Conservation (phyloP, 2,888 invertebrate species). For the Antheraea yamamai region DNA sequence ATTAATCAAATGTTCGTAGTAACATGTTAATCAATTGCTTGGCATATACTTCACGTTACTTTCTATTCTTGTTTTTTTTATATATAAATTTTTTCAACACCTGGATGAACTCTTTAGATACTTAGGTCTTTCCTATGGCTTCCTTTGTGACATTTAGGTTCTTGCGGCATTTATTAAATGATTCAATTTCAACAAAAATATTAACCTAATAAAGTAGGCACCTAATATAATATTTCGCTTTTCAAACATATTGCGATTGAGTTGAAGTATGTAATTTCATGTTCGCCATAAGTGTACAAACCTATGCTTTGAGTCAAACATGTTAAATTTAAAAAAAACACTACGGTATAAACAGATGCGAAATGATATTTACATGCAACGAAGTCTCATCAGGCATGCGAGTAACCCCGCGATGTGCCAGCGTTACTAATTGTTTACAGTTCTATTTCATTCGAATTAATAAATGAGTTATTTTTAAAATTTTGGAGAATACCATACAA, state of each 20-base stretch:
- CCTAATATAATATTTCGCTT: not conserved
- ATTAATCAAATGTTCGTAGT: too few relatives aligned
- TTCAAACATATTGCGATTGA: not conserved
- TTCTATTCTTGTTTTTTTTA: too few relatives aligned
- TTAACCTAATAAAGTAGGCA: too few relatives aligned
- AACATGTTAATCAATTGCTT: too few relatives aligned
- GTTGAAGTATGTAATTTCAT: not conserved
- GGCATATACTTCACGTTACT: too few relatives aligned
- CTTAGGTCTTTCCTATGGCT: too few relatives aligned
- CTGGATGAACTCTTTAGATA: too few relatives aligned
- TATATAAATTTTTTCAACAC: too few relatives aligned
- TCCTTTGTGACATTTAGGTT: too few relatives aligned
- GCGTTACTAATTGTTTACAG: conserved; percentile 12
- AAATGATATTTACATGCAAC: conserved; percentile 17
- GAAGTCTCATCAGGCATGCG: conserved; percentile 20
- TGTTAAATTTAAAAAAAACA: conserved; percentile 17
- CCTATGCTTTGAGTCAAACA: not conserved
- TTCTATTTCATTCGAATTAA: not conserved
- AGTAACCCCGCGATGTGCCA: conserved; percentile 8
- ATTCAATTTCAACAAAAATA: too few relatives aligned
- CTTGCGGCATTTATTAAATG: too few relatives aligned
- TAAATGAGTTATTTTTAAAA: not conserved
- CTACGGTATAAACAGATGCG: conserved; percentile 12
- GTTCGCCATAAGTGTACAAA: not conserved
- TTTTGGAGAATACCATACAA: not conserved